Base-by-base conservation (phyloP, 2,113 vertebrate species). In the Centropus unirufus region DNA sequence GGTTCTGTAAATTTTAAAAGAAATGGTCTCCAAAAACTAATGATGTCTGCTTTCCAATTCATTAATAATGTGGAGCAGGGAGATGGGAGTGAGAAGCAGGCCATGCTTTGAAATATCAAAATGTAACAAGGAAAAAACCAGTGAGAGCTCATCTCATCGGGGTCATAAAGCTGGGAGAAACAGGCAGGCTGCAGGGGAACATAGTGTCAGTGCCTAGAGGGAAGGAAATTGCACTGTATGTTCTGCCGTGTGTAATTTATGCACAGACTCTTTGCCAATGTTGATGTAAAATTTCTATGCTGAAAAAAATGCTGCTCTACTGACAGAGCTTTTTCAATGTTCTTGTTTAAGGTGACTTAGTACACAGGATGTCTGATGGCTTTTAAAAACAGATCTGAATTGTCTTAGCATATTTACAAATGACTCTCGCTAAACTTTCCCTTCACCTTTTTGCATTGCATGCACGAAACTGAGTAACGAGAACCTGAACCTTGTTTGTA, bases 11-110 rank as follows among this genome's bases (percentile, higher is more conserved):
- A 98, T 99, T 99, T 98, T 98, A 98, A 98, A 98, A 98, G 97
- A 98, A 99, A 98, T 97, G 95, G 97, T 98, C 98, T 99, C 98
- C 98, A 98, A 99, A 98, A 99, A 98, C 98, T 99, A 98, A 99
- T 98, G 98, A 99, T 98, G 98, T 97, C 98, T 98, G 98, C 98
- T 98, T 98, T 98, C 98, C 98, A 98, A 98, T 98, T 98, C 98
- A 99, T 99, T 98, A 98, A 98, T 98, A 99, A 99, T 99, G 98
- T 98, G 98, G 98, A 96, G 96, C 97, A 95, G 98, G 96, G 96
- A 98, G 97, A 97, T 96, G 97, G 97, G 95, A 97, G 96, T 95
- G 96, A 97, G 97, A 96, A 95, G 95, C 97, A 95, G 97, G 95
- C 98, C 97, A 98, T 84, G 97, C 98, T 98, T 98, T 98, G 98